Base-by-base conservation (phyloP, 1,140 invertebrate species). In the Frieseomelitta varia region DNA sequence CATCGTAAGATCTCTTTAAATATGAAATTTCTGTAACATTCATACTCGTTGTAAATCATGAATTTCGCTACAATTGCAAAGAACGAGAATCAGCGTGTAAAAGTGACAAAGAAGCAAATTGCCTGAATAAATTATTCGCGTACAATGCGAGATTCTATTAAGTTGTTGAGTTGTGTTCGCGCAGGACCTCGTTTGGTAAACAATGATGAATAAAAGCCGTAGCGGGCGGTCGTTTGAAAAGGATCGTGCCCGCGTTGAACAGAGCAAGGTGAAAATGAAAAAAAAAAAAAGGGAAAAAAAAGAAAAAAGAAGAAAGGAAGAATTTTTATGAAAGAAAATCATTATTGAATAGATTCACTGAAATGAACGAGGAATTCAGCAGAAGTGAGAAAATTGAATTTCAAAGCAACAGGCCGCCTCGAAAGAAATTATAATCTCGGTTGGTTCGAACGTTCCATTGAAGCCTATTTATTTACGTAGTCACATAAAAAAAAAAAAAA, bases 321-420 rank as follows among this genome's bases (percentile, higher is more conserved):
- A 51, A 51, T 72, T 51, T 27, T 15, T 15, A 47, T 17, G n/a
- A 72, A 72, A 17, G 15, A 15, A n/a, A 51, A 51, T 72, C 47
- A 24, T 47, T n/a, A 19, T 27, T 47, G 39, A 72, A 72, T 17
- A n/a, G 10, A 47, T 27, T 51, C 39, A 10, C 3, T 51, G 24
- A 72, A 51, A 17, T 47, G 24, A n/a, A 17, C 24, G 47, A 72
- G 39, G 24, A 71, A n/a, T 71, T 15, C 12, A 24, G 4, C 12
- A 27, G n/a, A 72, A 19, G 71, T 11, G 71, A 72, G 47, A 39
- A 39, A 69, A 69, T 69, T 69, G 67, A 69, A 69, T 69, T 69
- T 69, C 34, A 39, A 69, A 69, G 67, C 30, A 51, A 47, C 34
- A 39, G 34, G 14, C 24, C 17, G 39, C 1, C 24, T 27, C 1